Percentiles rank a stretch among this genome's conserved stretches.
These are phyloP conservation scores for Triops longicaudatus DNA, from an alignment of 1,140 invertebrate genomes.

Conservation along the genomic window DNA sequence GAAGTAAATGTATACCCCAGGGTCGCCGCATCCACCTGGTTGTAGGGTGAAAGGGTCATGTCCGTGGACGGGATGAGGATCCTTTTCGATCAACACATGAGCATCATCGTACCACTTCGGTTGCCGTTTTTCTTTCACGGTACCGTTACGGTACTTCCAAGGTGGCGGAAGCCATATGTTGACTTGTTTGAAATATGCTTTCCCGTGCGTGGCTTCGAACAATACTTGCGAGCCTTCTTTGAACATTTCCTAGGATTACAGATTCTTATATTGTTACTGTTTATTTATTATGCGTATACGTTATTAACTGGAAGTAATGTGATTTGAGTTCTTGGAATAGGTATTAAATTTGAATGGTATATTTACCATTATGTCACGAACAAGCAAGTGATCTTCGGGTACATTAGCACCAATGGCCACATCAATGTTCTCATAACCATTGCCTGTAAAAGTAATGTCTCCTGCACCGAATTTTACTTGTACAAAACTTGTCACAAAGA, in stretches of 20 bases:
- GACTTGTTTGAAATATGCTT: background rate
- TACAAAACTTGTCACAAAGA: background rate
- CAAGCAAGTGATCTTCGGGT: background rate
- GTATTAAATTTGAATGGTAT: background rate
- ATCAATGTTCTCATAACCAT: background rate
- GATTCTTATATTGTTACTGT: background rate
- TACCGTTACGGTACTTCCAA: background rate
- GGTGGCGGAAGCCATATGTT: background rate
- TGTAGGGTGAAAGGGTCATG: constrained; percentile 37
- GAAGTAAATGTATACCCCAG: constrained; percentile 36
- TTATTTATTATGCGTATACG: background rate
- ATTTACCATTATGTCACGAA: background rate
- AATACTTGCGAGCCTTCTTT: background rate
- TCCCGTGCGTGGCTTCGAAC: background rate
- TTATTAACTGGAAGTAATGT: too few species aligned
- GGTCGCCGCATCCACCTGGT: constrained; percentile 35
- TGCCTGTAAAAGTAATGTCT: background rate
- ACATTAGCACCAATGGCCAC: background rate
- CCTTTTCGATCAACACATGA: background rate
- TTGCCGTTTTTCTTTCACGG: background rate
- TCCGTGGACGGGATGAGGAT: constrained; percentile 27
- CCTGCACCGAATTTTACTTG: background rate
- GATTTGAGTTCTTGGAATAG: too few species aligned
- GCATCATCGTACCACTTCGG: background rate
- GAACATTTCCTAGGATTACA: background rate